Base-by-base conservation (phyloP, 2,113 vertebrate species). In the Elephas maximus region DNA sequence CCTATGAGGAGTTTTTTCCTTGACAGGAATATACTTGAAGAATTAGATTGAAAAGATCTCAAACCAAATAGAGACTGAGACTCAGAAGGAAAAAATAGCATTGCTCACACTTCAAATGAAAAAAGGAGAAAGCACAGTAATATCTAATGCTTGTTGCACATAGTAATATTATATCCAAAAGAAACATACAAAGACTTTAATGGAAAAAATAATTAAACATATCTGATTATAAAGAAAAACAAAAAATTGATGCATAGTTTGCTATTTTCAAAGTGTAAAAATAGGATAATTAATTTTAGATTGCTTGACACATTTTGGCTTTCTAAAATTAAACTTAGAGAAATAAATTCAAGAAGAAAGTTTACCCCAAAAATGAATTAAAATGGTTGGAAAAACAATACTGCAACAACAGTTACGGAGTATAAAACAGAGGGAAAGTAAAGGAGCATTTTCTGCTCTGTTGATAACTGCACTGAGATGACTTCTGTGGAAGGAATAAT, bases 211-310 rank as follows among this genome's bases (percentile, higher is more conserved):
- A 45, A 71, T 94, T 71, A 88, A 28, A 24, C 37, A 65, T 92
- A 24, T 90, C 60, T 81, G 60, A 83, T 86, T 77, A 73, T 71
- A 95, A 94, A 92, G 78, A 88, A 91, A 95, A 51, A 45, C 8
- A 44, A 24, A 44, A 79, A 81, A 78, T 2, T 88, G 96, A 92
- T 96, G 80, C 90, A 73, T 95, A 87, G 41, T 87, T 96, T 57
- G 63, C 88, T 93, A 23, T 97, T 95, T 97, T 96, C 84, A 82
- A 95, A 74, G 45, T 78, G 21, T 92, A 85, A 97, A 97, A 92
- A 91, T 60, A 51, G 78, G 85, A 15, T 92, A 91, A 96, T 96
- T 97, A 94, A 96, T 97, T 97, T 92, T 92, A 79, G 87, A 92
- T 92, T 45, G 41, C 78, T 97, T 95, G 88, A 87, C 96, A 95